Percentiles rank a stretch among this genome's conserved stretches.
Conservation (phyloP, 2,888 invertebrate species). For the Microctonus brassicae region DNA sequence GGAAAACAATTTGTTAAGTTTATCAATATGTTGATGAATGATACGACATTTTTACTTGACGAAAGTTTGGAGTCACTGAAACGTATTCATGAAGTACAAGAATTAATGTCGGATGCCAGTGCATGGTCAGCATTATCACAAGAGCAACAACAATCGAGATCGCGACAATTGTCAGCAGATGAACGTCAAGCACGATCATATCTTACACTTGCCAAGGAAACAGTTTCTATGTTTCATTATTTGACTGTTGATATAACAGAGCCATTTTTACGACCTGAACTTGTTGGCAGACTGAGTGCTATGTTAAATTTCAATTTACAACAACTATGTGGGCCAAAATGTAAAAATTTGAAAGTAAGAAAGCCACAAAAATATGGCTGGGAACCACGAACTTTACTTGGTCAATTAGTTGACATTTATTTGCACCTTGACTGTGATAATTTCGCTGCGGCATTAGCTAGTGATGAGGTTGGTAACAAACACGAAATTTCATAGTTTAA, state of each 20-base stretch:
- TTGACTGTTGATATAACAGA: conserved; percentile 94
- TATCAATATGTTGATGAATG: conserved; percentile 98
- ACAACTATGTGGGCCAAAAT: conserved; percentile 96
- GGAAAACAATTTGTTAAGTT: conserved; percentile 96
- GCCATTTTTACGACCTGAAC: conserved; percentile 93
- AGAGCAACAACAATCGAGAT: conserved; percentile 81
- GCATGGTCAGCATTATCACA: conserved; percentile 78
- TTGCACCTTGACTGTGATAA: conserved; percentile 93
- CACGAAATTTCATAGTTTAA: too few species aligned
- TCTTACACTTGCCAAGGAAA: conserved; percentile 92
- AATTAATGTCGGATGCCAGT: conserved; percentile 79
- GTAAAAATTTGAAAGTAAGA: conserved; percentile 92
- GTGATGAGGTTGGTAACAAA: conserved; percentile 89
- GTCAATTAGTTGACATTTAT: conserved; percentile 96
- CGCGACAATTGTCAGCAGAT: conserved; percentile 85
- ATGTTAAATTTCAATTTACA: conserved; percentile 99
- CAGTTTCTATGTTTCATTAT: conserved; percentile 98
- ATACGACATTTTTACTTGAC: conserved; percentile 95
- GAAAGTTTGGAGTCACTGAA: conserved; percentile 94
- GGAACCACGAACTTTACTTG: conserved; percentile 93
- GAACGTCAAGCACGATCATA: conserved; percentile 92
- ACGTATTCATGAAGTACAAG: conserved; percentile 90
- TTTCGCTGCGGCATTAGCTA: conserved; percentile 93
- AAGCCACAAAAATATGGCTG: conserved; percentile 96
- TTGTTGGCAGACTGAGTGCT: conserved; percentile 93